phyloP scores from a whole-genome alignment of 1,140 invertebrate genomes.

The Bombus superbus region DNA sequence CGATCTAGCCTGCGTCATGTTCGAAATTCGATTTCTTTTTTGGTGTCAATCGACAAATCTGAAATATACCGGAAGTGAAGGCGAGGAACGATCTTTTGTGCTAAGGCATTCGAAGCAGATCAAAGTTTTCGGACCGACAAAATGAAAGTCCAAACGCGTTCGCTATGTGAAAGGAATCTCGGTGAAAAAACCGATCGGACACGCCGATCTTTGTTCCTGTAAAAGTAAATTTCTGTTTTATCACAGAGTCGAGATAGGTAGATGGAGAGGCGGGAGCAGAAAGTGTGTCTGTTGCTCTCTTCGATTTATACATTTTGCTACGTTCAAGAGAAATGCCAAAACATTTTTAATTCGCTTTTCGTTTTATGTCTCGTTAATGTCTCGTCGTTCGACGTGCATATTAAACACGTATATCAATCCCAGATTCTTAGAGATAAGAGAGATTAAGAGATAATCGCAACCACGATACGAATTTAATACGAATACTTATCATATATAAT shows the following conservation, averaged over 20 bases:
- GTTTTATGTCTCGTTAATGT: neutral
- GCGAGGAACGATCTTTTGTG: slow-evolving; percentile 8
- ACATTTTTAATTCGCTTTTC: neutral
- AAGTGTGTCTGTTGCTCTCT: neutral
- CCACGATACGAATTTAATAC: neutral
- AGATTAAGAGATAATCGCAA: slow-evolving; percentile 3
- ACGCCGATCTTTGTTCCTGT: slow-evolving; percentile 40
- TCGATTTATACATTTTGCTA: neutral
- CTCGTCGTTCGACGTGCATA: neutral
- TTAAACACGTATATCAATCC: no score
- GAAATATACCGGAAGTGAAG: slow-evolving; percentile 61
- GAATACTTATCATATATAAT: neutral
- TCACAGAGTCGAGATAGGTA: neutral
- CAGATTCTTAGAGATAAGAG: neutral
- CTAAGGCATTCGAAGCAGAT: slow-evolving; percentile 49
- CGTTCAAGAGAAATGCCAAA: neutral
- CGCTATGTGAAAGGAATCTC: slow-evolving; percentile 55
- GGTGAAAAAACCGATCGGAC: slow-evolving; percentile 36
- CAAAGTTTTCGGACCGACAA: slow-evolving; percentile 51
- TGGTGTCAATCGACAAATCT: slow-evolving; percentile 18
- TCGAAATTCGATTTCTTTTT: neutral
- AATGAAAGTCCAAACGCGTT: slow-evolving; percentile 62
- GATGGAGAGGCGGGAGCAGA: neutral
- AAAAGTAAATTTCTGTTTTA: slow-evolving; percentile 37
- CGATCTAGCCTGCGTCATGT: neutral